Conservation (phyloP, 1,140 invertebrate genomes). For the Euura saliciscinereae region DNA sequence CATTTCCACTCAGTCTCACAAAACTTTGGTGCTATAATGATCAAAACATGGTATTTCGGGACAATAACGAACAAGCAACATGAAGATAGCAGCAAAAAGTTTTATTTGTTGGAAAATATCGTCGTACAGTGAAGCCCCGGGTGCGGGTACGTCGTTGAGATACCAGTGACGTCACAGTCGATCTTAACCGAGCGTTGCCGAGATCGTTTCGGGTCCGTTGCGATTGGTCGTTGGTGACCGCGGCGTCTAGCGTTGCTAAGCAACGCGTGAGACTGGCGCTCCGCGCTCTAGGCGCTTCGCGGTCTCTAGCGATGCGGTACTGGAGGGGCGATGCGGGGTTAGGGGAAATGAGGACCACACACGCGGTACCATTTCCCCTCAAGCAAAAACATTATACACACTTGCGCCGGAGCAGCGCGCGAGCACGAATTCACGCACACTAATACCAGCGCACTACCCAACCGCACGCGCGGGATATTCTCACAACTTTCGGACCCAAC, state of each 20-base stretch:
- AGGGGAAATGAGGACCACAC: slow-evolving; percentile 52
- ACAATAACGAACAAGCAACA: too few relatives aligned
- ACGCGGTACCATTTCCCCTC: slow-evolving; percentile 58
- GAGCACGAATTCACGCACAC: slow-evolving; percentile 29
- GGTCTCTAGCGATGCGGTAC: not conserved
- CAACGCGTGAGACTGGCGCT: slow-evolving; percentile 30
- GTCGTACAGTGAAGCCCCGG: too few relatives aligned
- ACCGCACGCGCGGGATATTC: too few relatives aligned
- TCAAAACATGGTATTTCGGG: too few relatives aligned
- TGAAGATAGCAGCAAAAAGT: too few relatives aligned
- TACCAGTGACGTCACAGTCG: slow-evolving; percentile 48
- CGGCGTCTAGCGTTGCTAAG: slow-evolving; percentile 56
- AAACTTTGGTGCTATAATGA: too few relatives aligned
- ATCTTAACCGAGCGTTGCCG: slow-evolving; percentile 43
- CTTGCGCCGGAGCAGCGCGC: slow-evolving; percentile 22
- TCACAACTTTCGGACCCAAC: too few relatives aligned
- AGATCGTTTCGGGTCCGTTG: slow-evolving; percentile 29
- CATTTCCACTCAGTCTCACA: too few relatives aligned
- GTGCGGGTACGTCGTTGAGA: slow-evolving; percentile 36
- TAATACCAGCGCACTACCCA: not conserved
- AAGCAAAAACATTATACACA: slow-evolving; percentile 57
- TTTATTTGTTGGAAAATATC: too few relatives aligned
- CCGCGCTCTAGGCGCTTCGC: not conserved
- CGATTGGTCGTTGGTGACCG: slow-evolving; percentile 43
- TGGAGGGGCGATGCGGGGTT: slow-evolving; percentile 20